Conservation (phyloP, 1,140 invertebrate genomes). For the Drosophila willistoni region DNA sequence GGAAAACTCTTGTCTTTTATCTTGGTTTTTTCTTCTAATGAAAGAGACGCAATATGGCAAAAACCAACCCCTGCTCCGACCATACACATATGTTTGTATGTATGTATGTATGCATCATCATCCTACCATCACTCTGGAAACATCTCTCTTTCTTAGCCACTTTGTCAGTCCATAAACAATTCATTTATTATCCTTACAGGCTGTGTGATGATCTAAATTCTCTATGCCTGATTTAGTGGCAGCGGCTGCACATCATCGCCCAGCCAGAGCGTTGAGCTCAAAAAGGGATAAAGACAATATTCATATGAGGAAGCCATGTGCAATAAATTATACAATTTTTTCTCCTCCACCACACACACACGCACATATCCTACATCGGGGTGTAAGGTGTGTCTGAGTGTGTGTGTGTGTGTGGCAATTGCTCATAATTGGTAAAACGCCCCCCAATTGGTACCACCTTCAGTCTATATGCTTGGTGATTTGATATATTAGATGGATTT, state of each 20-base stretch:
- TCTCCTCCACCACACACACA: background rate
- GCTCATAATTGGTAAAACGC: constrained; percentile 69
- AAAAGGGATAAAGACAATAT: constrained; percentile 71
- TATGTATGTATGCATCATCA: no score
- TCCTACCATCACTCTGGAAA: background rate
- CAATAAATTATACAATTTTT: constrained; percentile 72
- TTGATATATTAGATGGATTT: constrained; percentile 78
- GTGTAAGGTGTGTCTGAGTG: constrained; percentile 16
- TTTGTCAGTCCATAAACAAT: constrained; percentile 75
- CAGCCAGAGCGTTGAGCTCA: constrained; percentile 6
- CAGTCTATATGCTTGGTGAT: constrained; percentile 27
- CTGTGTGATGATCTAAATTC: constrained; percentile 74
- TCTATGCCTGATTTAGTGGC: constrained; percentile 78
- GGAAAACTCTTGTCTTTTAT: background rate
- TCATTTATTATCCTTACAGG: constrained; percentile 76
- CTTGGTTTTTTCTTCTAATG: background rate
- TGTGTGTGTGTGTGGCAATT: constrained; percentile 52
- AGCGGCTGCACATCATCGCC: constrained; percentile 82
- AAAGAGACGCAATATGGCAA: constrained; percentile 39
- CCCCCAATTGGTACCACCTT: constrained; percentile 20
- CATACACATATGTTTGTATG: no score
- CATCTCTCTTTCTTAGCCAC: constrained; percentile 37
- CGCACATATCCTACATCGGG: constrained; percentile 18
- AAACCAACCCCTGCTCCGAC: background rate
- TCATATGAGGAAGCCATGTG: constrained; percentile 66